A percentile compares a stretch with the other conserved stretches of the same genome.
Evolutionary conservation across 2,113 vertebrate species (phyloP).

Genomic region (Pleuronectes platessa): DNA sequence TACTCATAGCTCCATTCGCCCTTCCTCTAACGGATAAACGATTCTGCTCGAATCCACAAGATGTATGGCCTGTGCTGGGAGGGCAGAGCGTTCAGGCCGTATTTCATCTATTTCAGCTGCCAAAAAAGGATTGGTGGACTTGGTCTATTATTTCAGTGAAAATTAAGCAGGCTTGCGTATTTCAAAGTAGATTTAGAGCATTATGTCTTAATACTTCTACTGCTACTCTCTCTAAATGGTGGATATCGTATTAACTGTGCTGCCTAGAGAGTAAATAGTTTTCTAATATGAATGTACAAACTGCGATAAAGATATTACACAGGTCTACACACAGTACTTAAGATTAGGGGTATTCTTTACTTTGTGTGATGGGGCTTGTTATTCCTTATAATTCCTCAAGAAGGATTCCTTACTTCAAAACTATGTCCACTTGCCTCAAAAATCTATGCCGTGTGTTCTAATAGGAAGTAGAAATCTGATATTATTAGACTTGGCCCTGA

Average conservation of each 20-base stretch:
- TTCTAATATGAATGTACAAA: too few relatives aligned
- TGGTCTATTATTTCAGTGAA: constrained; percentile 14
- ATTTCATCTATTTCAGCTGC: constrained; percentile 40
- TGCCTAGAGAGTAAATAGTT: not conserved
- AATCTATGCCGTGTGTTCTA: not conserved
- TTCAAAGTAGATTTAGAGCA: not conserved
- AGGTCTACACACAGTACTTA: too few relatives aligned
- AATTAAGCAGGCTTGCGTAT: not conserved
- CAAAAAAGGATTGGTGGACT: constrained; percentile 6
- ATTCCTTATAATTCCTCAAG: not conserved
- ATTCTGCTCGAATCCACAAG: constrained; percentile 45
- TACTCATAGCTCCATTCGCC: constrained; percentile 28
- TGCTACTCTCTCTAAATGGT: not conserved
- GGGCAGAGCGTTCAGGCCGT: constrained; percentile 39
- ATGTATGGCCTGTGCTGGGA: constrained; percentile 53
- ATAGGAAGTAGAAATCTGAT: not conserved
- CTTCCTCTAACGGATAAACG: constrained; percentile 37
- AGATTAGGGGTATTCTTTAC: too few relatives aligned
- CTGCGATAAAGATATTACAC: too few relatives aligned
- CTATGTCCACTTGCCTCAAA: not conserved
- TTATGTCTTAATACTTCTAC: not conserved
- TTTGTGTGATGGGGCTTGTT: not conserved
- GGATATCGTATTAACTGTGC: not conserved
- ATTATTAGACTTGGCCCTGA: constrained; percentile 34
- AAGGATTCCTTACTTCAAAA: too few relatives aligned